Percentiles rank a stretch among this genome's conserved stretches.
phyloP scores from a whole-genome alignment of 2,888 invertebrate genomes.

The Spodoptera littoralis region DNA sequence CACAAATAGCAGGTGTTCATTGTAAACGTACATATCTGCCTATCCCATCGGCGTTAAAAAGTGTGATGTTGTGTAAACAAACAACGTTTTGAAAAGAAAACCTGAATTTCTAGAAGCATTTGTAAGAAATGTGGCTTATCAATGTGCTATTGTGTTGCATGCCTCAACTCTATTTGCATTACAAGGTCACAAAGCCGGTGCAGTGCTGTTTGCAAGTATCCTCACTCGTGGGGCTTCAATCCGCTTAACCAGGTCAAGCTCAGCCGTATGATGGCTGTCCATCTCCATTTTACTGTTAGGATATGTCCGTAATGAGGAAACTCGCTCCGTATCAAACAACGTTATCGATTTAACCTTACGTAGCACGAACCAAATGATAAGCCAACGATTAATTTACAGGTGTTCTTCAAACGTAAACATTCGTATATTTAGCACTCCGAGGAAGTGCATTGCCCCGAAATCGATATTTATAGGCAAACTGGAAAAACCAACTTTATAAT shows the following conservation, averaged over 20 bases:
- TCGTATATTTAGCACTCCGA: neutral
- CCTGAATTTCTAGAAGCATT: too few species aligned
- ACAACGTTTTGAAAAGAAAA: too few species aligned
- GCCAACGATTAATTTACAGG: neutral
- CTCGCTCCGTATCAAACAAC: neutral
- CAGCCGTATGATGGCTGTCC: constrained; percentile 43
- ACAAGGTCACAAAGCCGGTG: constrained; percentile 62
- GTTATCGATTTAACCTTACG: constrained; percentile 12
- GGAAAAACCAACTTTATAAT: constrained; percentile 12
- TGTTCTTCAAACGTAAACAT: neutral
- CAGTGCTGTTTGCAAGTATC: constrained; percentile 44
- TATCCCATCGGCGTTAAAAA: too few species aligned
- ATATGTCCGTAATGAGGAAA: constrained; percentile 25
- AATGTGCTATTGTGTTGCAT: constrained; percentile 13
- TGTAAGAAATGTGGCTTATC: constrained; percentile 7
- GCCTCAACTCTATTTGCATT: constrained; percentile 40
- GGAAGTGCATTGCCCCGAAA: neutral
- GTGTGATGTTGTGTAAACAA: too few species aligned
- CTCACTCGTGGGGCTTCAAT: constrained; percentile 68
- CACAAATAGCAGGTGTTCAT: too few species aligned
- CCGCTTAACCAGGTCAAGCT: constrained; percentile 69
- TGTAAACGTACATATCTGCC: too few species aligned
- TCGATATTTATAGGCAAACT: constrained; percentile 17
- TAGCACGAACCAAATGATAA: too few species aligned
- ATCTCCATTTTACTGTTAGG: constrained; percentile 26